Percentiles rank a stretch among this genome's conserved stretches.
Conservation (phyloP, 2,888 invertebrate species). For the Schrankia costaestrigalis region DNA sequence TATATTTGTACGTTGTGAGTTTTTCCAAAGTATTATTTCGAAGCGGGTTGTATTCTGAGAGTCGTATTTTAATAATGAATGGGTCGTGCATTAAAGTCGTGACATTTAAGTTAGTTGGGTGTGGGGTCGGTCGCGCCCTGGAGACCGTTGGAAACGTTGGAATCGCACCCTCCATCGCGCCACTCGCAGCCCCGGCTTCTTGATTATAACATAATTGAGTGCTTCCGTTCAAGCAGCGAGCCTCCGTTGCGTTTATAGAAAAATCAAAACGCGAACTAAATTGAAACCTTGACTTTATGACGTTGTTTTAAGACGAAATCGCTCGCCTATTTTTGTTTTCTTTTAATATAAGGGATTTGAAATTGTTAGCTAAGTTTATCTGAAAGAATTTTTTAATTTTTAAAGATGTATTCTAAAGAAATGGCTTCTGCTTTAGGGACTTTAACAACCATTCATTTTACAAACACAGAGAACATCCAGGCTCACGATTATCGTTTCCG, state of each 20-base stretch:
- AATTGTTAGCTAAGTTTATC: no score
- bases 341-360: no score
- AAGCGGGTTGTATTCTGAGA: constrained; percentile 27
- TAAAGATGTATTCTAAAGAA: no score
- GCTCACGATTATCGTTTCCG: no score
- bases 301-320: no score
- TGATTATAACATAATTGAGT: constrained; percentile 70
- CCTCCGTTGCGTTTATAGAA: constrained; percentile 38
- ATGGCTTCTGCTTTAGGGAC: no score
- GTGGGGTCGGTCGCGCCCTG: no score
- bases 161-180: constrained; percentile 8
- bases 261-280: constrained; percentile 12
- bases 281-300: constrained; percentile 17
- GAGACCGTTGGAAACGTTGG: no score
- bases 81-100: constrained; percentile 44
- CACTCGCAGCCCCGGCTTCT: constrained; percentile 38
- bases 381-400: no score
- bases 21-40: constrained; percentile 32
- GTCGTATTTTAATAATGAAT: constrained; percentile 50
- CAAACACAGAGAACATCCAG: no score
- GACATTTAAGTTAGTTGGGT: constrained; percentile 40
- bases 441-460: no score
- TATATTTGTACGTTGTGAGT: constrained; percentile 36
- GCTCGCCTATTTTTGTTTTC: no score
- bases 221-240: constrained; percentile 56